These are phyloP conservation scores for Anadara kagoshimensis DNA, from an alignment of 1,140 invertebrate species.

Conservation along the genomic window DNA sequence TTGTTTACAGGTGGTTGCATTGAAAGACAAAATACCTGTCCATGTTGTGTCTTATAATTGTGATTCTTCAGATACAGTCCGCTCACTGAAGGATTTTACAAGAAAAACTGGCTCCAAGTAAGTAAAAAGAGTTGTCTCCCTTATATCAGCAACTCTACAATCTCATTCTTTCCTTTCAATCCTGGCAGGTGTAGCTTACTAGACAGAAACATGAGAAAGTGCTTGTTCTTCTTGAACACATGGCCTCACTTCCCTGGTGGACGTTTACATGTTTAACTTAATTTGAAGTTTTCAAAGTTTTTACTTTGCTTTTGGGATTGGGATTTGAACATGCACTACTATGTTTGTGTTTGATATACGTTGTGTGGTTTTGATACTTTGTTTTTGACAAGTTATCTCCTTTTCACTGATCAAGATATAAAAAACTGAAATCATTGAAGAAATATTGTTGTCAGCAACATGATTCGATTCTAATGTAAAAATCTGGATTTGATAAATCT, in stretches of 20 bases:
- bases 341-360: no score
- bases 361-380: no score
- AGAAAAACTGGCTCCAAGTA: slow-evolving; percentile 65
- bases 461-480: neutral
- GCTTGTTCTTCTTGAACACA: no score
- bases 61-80: slow-evolving; percentile 64
- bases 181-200: no score
- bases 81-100: slow-evolving; percentile 65
- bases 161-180: no score
- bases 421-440: no score
- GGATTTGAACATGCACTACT: neutral
- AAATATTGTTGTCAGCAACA: neutral
- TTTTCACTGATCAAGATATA: no score
- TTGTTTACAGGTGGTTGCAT: slow-evolving; percentile 43
- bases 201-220: no score
- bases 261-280: no score
- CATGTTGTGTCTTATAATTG: slow-evolving; percentile 73
- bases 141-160: no score
- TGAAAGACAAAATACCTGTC: slow-evolving; percentile 55
- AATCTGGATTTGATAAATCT: neutral
- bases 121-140: slow-evolving; percentile 20
- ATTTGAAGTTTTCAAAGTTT: neutral
- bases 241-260: no score
- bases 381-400: neutral
- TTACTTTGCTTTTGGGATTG: neutral